These are phyloP conservation scores for Meles meles DNA, from an alignment of 2,113 vertebrate genomes.

Conservation along the genomic window DNA sequence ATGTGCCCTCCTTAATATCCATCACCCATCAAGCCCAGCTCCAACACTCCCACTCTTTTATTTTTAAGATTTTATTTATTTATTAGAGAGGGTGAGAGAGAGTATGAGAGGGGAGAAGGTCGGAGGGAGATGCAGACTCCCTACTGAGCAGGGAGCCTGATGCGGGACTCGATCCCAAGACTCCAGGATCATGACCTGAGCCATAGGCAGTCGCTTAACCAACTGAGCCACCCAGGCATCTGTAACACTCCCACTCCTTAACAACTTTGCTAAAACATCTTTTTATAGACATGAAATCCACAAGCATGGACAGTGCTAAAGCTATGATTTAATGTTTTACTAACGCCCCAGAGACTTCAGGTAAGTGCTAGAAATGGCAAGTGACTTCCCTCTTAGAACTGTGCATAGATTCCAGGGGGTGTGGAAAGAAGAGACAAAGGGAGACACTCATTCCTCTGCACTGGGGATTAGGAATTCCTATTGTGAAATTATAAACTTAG, in stretches of 20 bases:
- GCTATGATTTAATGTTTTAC: not conserved
- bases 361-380: not conserved
- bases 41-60: not conserved
- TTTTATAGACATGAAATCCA: not conserved
- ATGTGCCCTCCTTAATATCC: no score
- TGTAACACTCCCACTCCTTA: not conserved
- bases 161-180: no score
- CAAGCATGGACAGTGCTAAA: not conserved
- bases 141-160: no score
- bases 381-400: not conserved
- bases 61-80: no score
- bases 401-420: not conserved
- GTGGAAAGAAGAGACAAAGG: not conserved
- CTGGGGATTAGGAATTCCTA: not conserved
- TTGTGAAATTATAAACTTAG: not conserved
- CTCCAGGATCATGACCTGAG: no score
- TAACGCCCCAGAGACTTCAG: not conserved
- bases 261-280: not conserved
- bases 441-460: not conserved
- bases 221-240: no score
- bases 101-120: no score
- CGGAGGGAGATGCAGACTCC: no score
- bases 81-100: no score
- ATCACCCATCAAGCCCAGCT: no score
- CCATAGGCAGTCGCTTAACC: no score